Base-by-base conservation (phyloP, 1,140 invertebrate species). In the Globodera rostochiensis region DNA sequence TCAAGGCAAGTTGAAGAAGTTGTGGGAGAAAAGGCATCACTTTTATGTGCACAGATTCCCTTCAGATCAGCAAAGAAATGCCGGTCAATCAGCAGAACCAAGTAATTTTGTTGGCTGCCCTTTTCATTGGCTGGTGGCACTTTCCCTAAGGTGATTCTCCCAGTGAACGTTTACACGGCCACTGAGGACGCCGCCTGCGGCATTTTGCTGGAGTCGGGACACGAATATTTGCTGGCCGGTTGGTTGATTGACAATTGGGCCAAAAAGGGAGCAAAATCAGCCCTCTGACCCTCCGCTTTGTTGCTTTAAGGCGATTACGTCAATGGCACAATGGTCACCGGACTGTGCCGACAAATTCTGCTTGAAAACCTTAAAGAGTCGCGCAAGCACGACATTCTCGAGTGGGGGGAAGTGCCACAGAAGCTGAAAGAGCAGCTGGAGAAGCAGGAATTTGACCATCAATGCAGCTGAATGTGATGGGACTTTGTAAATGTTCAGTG, bases 321-420 rank as follows among this genome's bases (percentile, higher is more conserved):
- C 19, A 81, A 81, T 53, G 74, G 74, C 15, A 81, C 80, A 19
- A 81, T 81, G 80, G 75, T 74, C 25, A 79, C 80, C 50, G 21
- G 47, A 19, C 21, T 81, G 45, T 81, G 80, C 53, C 60, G 80
- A 8, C 80, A 81, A 81, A 81, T 81, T 7, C 47, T 81, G 60
- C 60, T 67, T 21, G 80, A 81, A 25, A 74, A 81, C 66, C 64
- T 81, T 11, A 77, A 81, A 53, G 73, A 81, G 36, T 77, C 80
- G 19, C 71, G 73, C 36, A 67, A 78, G 25, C 47, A 79, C 49
- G 80, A 81, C 73, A 78, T 81, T 45, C 45, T 81, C n/a, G 74
- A 81, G 25, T 81, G 80, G 80, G 71, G 13, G 19, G 80, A 81
- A 81, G 80, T 81, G n/a, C 80, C 80, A 3, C 19, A 74, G 7